These are phyloP conservation scores for Petrocephalus zakoni DNA, from an alignment of 2,113 vertebrate species.

Conservation along the genomic window DNA sequence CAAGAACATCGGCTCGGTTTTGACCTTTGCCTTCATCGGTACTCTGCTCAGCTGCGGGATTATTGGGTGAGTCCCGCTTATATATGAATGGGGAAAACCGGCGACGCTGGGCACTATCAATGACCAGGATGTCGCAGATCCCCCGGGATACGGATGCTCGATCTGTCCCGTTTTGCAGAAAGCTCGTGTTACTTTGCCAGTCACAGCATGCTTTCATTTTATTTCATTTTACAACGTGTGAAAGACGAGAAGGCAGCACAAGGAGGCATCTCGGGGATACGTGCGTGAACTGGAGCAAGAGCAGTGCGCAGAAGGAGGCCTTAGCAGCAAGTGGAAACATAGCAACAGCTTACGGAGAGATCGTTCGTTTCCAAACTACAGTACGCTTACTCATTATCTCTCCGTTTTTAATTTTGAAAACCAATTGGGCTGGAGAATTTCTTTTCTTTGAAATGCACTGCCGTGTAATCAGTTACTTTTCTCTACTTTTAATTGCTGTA, in stretches of 20 bases:
- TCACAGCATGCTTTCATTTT: not conserved
- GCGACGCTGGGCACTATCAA: not conserved
- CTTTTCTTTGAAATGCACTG: not conserved
- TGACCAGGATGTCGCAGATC: not conserved
- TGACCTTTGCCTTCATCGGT: conserved; percentile 75
- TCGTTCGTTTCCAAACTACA: not conserved
- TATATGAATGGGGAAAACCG: not conserved
- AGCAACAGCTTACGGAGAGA: not conserved
- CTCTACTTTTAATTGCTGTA: not conserved
- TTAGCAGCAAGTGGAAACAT: not conserved
- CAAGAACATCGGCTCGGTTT: conserved; percentile 72
- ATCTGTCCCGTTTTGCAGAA: not conserved
- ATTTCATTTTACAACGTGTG: not conserved
- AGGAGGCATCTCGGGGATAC: not conserved
- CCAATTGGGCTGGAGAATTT: not conserved
- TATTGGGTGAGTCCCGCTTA: conserved; percentile 72
- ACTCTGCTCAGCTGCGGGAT: conserved; percentile 71
- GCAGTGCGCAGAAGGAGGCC: not conserved
- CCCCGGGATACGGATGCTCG: not conserved
- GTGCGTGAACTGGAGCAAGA: not conserved
- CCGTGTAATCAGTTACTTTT: not conserved
- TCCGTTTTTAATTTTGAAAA: not conserved
- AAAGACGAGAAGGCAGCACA: not conserved
- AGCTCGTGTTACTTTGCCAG: not conserved
- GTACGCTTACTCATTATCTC: not conserved